Percentiles rank a stretch among this genome's conserved stretches.
Evolutionary conservation across 2,113 vertebrate genomes (phyloP).

Genomic region (Pitta sordida): DNA sequence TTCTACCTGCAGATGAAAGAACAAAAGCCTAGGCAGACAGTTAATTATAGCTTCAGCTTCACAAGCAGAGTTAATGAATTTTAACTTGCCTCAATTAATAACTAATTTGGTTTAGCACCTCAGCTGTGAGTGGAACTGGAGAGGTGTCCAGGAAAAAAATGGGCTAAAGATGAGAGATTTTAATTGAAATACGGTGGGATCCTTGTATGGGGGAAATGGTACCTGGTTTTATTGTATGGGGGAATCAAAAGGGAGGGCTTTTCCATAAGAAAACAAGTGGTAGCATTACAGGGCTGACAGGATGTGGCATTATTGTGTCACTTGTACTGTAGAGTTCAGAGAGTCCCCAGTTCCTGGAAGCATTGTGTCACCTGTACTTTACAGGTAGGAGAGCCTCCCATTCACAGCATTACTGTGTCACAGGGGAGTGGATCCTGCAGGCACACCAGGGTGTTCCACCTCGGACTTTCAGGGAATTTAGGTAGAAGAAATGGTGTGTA

Average conservation of each 20-base stretch:
- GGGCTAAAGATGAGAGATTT: background rate
- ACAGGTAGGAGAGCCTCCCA: background rate
- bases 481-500: background rate
- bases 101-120: constrained; percentile 81
- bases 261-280: background rate
- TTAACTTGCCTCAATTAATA: constrained; percentile 86
- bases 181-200: constrained; percentile 44
- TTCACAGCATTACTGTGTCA: background rate
- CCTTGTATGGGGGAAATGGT: background rate
- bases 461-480: background rate
- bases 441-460: background rate
- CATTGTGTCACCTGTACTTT: background rate
- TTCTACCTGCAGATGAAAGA: constrained; percentile 73
- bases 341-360: background rate
- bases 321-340: background rate
- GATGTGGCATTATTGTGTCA: background rate
- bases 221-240: background rate
- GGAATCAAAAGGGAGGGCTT: background rate
- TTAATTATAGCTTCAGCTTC: constrained; percentile 82
- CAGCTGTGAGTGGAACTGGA: constrained; percentile 31
- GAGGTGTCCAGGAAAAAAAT: constrained; percentile 23
- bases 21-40: constrained; percentile 78
- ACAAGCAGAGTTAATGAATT: constrained; percentile 84
- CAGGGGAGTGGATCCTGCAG: background rate
- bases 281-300: background rate